These are phyloP conservation scores for Noctua pronuba DNA, from an alignment of 2,888 invertebrate species.

Conservation along the genomic window DNA sequence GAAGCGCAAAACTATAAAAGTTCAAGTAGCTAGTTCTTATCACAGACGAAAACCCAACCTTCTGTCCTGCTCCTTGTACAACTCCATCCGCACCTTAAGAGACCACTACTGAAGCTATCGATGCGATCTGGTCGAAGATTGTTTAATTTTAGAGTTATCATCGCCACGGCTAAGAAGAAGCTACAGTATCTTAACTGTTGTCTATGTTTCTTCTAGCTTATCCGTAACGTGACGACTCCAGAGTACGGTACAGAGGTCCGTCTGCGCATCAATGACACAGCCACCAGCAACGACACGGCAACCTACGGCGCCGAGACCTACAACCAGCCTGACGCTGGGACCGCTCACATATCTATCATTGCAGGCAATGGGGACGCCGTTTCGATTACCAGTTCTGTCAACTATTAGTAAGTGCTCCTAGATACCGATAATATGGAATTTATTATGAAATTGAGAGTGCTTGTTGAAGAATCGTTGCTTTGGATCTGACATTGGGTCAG, in stretches of 20 bases:
- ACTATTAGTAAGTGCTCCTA: slow-evolving; percentile 90
- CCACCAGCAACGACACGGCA: slow-evolving; percentile 91
- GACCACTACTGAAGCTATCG: not conserved
- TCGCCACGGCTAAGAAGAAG: not conserved
- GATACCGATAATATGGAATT: not conserved
- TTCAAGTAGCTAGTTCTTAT: not conserved
- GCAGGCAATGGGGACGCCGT: slow-evolving; percentile 97
- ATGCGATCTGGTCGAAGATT: not conserved
- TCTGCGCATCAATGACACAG: slow-evolving; percentile 91
- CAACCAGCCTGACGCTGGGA: slow-evolving; percentile 93
- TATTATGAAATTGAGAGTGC: not conserved
- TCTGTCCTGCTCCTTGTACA: not conserved
- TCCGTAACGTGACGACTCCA: slow-evolving; percentile 91
- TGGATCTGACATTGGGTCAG: not conserved
- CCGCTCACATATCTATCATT: slow-evolving; percentile 96
- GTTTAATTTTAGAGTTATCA: not conserved
- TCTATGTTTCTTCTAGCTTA: slow-evolving; percentile 82
- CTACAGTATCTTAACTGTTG: not conserved
- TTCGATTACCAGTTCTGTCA: slow-evolving; percentile 97
- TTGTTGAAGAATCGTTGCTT: not conserved
- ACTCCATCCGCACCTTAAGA: not conserved
- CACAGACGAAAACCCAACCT: not conserved
- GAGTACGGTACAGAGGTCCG: slow-evolving; percentile 91
- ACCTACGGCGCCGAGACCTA: slow-evolving; percentile 93
- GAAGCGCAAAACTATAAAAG: not conserved